Percentiles rank a stretch among this genome's conserved stretches.
Conservation (phyloP, 1,140 invertebrate genomes). For the Atta cephalotes region DNA sequence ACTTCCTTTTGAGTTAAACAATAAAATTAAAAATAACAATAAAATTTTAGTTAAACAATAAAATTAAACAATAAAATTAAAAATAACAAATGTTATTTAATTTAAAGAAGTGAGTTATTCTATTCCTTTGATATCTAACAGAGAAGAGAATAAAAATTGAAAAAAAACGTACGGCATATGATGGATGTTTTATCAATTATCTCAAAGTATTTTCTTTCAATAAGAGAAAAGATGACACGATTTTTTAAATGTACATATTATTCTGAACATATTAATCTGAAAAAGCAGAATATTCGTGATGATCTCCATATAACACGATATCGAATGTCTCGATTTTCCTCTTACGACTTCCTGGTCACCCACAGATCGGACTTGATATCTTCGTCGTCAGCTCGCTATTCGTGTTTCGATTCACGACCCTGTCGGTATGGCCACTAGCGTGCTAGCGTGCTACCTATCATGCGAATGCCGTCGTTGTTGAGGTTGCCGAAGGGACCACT, state of each 20-base stretch:
- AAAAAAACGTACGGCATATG: background rate
- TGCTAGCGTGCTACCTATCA: constrained; percentile 70
- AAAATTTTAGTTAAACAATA: too few species aligned
- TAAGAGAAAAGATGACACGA: background rate
- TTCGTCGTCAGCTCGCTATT: constrained; percentile 72
- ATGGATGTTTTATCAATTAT: background rate
- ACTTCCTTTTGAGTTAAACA: too few species aligned
- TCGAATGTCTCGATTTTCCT: constrained; percentile 61
- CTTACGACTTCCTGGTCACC: constrained; percentile 68
- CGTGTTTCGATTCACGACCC: constrained; percentile 72
- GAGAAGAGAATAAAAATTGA: background rate
- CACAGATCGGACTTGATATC: constrained; percentile 68
- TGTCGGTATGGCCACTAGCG: constrained; percentile 64
- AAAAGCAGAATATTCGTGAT: constrained; percentile 61
- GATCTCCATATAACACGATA: constrained; percentile 54
- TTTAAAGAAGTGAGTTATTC: too few species aligned
- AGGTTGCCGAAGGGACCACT: constrained; percentile 73
- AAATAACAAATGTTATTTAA: too few species aligned
- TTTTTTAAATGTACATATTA: background rate
- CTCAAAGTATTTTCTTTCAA: background rate
- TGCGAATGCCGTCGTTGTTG: constrained; percentile 63
- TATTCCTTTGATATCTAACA: too few species aligned
- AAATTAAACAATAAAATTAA: too few species aligned
- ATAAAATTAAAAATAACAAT: too few species aligned
- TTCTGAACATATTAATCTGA: background rate